These are phyloP conservation scores for Athrips mouffetella DNA, from an alignment of 2,888 invertebrate species.

Conservation along the genomic window DNA sequence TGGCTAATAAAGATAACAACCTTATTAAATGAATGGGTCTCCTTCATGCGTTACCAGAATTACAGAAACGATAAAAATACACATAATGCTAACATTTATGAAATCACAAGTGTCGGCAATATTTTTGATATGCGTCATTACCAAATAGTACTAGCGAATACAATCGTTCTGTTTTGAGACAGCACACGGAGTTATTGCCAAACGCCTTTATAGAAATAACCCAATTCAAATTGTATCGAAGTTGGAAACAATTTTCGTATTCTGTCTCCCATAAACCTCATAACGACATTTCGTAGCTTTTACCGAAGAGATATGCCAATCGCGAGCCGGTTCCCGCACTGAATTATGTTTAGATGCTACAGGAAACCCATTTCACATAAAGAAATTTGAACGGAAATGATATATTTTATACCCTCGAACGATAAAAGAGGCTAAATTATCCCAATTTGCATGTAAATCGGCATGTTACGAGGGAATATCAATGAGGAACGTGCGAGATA, in stretches of 20 bases:
- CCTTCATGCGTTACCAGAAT: not conserved
- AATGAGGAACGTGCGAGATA: slow-evolving; percentile 34
- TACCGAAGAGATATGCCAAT: slow-evolving; percentile 20
- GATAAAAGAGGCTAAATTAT: slow-evolving; percentile 44
- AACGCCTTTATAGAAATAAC: not conserved
- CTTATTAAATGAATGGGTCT: not conserved
- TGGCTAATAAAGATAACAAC: slow-evolving; percentile 16
- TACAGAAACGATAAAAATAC: not conserved
- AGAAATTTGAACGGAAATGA: slow-evolving; percentile 37
- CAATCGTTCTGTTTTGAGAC: not conserved
- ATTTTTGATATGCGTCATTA: not conserved
- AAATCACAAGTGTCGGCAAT: no score
- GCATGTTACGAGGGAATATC: slow-evolving; percentile 45
- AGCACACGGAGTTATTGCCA: not conserved
- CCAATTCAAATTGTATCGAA: not conserved
- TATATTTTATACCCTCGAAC: slow-evolving; percentile 41
- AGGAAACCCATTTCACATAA: slow-evolving; percentile 38
- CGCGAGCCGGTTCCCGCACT: slow-evolving; percentile 17
- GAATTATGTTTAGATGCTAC: slow-evolving; percentile 22
- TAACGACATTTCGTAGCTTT: not conserved
- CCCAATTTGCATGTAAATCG: slow-evolving; percentile 52
- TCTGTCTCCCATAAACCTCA: not conserved
- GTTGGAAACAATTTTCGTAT: not conserved
- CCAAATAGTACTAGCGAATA: not conserved
- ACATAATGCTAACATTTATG: not conserved